phyloP scores from a whole-genome alignment of 2,888 invertebrate species.

The Hemistola chrysoprasaria region DNA sequence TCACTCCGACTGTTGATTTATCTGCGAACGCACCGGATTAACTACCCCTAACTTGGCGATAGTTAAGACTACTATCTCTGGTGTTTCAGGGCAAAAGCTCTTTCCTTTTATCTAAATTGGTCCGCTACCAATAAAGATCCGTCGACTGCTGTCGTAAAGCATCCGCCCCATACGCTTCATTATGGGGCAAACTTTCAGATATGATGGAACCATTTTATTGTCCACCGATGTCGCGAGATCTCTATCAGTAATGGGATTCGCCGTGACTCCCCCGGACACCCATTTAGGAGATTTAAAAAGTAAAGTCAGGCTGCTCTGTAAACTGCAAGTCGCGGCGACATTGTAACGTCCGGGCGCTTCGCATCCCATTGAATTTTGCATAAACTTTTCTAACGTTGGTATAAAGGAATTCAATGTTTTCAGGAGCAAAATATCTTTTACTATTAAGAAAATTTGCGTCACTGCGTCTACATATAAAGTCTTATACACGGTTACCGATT shows the following conservation, averaged over 20 bases:
- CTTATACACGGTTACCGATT: no score
- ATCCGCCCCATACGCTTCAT: conserved; percentile 82
- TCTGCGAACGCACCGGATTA: conserved; percentile 73
- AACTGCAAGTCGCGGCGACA: conserved; percentile 41
- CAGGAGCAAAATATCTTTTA: conserved; percentile 27
- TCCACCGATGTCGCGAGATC: conserved; percentile 80
- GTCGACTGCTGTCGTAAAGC: conserved; percentile 80
- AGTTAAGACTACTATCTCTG: conserved; percentile 81
- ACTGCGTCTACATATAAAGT: no score
- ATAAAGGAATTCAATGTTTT: conserved; percentile 30
- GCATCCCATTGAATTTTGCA: conserved; percentile 34
- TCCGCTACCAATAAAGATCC: conserved; percentile 81
- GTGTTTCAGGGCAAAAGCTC: conserved; percentile 79
- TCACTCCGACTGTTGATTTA: conserved; percentile 79
- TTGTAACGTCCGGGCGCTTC: conserved; percentile 29
- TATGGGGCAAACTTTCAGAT: conserved; percentile 81
- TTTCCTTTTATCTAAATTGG: conserved; percentile 83
- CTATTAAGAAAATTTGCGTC: not conserved
- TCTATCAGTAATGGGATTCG: conserved; percentile 77
- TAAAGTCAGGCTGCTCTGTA: conserved; percentile 36
- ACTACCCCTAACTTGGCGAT: conserved; percentile 82
- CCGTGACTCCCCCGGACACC: conserved; percentile 39
- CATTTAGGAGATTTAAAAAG: conserved; percentile 47
- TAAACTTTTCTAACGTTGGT: conserved; percentile 38
- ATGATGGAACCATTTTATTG: conserved; percentile 81